These are phyloP conservation scores for Passer montanus DNA, from an alignment of 2,113 vertebrate species.

Conservation along the genomic window DNA sequence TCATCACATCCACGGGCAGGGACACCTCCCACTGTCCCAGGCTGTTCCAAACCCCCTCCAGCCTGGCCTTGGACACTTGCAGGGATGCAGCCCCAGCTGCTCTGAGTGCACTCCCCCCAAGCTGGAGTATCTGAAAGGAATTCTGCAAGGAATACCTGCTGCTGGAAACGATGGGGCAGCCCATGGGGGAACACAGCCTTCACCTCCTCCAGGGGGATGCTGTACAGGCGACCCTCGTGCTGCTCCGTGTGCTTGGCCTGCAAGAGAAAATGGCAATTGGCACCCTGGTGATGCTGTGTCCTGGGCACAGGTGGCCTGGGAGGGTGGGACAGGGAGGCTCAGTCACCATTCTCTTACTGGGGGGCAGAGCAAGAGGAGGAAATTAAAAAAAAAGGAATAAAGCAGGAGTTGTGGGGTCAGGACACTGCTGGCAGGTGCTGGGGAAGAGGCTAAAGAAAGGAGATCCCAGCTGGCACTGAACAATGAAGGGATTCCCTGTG, in stretches of 20 bases:
- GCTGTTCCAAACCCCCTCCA: fast-evolving
- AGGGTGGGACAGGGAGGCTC: neutral
- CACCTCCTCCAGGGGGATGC: slow-evolving; percentile 74
- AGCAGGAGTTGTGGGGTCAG: neutral
- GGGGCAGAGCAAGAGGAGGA: no score
- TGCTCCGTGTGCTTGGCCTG: slow-evolving; percentile 82
- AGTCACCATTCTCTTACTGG: fast-evolving
- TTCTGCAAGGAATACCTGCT: slow-evolving; percentile 77
- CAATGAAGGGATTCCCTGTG: fast-evolving
- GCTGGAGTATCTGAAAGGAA: no score
- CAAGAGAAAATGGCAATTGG: neutral
- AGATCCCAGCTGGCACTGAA: neutral
- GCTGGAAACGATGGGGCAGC: slow-evolving; percentile 80
- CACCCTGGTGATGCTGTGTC: fast-evolving
- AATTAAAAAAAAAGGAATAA: no score
- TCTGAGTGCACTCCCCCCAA: neutral
- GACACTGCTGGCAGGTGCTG: neutral
- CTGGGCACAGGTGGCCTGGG: neutral
- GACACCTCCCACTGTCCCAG: fast-evolving
- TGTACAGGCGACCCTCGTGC: slow-evolving; percentile 83
- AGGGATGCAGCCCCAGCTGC: neutral
- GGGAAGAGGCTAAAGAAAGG: neutral
- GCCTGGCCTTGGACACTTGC: neutral
- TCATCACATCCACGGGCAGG: neutral
- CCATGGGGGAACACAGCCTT: slow-evolving; percentile 80